Evolutionary conservation across 2,797 vertebrate species (phyloP).

Genomic region (Cyprinodon diabolis): DNA sequence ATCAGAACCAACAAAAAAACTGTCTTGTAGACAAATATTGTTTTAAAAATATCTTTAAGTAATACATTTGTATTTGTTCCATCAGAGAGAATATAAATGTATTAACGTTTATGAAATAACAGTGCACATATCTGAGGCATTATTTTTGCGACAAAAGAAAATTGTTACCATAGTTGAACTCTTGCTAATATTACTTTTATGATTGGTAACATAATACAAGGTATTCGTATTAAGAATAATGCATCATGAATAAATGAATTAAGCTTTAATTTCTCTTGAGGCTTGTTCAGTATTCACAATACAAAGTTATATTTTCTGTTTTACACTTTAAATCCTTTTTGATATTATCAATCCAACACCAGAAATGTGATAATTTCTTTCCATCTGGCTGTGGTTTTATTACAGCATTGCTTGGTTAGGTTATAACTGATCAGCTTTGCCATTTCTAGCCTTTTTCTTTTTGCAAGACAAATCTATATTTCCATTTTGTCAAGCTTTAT

Average conservation of each 20-base stretch:
- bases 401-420: too few relatives aligned
- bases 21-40: not conserved
- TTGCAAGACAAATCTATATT: too few relatives aligned
- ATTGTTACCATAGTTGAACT: not conserved
- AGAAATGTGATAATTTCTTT: too few relatives aligned
- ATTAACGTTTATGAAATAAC: not conserved
- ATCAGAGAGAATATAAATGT: not conserved
- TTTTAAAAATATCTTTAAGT: not conserved
- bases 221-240: not conserved
- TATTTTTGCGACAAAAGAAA: conserved; percentile 1
- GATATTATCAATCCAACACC: not conserved
- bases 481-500: not conserved
- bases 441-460: not conserved
- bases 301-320: not conserved
- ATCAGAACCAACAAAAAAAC: not conserved
- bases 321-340: not conserved
- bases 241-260: not conserved
- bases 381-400: not conserved
- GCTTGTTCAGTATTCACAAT: not conserved
- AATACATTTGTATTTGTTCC: not conserved
- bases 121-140: not conserved
- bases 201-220: not conserved
- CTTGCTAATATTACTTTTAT: not conserved
- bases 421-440: not conserved
- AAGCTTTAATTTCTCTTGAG: not conserved